Evolutionary conservation across 92 coral and sea anemone species (phyloP).

Genomic region (Phymanthus crucifer): DNA sequence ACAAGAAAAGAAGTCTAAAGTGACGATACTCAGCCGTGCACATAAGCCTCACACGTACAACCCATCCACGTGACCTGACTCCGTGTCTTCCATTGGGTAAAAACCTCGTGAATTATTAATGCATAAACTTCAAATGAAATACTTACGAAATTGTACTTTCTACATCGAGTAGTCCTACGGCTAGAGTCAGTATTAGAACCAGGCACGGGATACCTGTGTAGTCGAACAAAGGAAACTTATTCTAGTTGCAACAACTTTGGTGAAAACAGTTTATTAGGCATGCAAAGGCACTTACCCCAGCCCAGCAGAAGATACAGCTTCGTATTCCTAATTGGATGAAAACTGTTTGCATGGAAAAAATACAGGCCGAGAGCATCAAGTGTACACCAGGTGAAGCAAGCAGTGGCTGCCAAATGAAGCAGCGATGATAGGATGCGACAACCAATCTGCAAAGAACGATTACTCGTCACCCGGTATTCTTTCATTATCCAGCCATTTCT

Average conservation of each 20-base stretch:
- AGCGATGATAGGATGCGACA: conserved; percentile 68
- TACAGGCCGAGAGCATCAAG: conserved; percentile 74
- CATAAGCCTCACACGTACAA: too few relatives aligned
- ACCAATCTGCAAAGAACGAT: conserved; percentile 60
- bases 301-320: conserved; percentile 58
- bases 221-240: not conserved
- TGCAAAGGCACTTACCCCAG: conserved; percentile 68
- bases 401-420: conserved; percentile 68
- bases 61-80: too few relatives aligned
- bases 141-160: conserved; percentile 46
- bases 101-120: too few relatives aligned
- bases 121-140: conserved; percentile 18
- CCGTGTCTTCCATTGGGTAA: too few relatives aligned
- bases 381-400: conserved; percentile 81
- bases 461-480: too few relatives aligned
- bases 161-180: conserved; percentile 56
- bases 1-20: too few relatives aligned
- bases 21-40: too few relatives aligned
- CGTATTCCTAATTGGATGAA: conserved; percentile 55
- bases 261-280: not conserved
- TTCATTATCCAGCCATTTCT: not conserved
- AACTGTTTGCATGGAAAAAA: conserved; percentile 74
- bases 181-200: conserved; percentile 55
- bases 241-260: not conserved
- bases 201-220: conserved; percentile 61